Evolutionary conservation across 1,140 invertebrate genomes (phyloP), one percentile per base, ranked within the genome.

Genomic region (Asobara japonica): DNA sequence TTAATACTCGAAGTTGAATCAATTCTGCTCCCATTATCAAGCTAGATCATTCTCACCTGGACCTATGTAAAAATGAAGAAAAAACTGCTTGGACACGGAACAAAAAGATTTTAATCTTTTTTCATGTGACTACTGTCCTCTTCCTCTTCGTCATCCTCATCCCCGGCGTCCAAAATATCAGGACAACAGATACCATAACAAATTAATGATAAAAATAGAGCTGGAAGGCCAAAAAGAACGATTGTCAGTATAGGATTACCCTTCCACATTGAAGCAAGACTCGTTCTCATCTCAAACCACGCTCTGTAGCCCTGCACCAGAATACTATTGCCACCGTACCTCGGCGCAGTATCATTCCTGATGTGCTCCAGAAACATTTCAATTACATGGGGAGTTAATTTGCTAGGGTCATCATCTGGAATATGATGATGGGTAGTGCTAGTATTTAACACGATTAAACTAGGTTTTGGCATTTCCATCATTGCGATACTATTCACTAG

Each of bases 121-220:
- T 87, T 87, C 75, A 86, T 85, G 56, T 87, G 85, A 71, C 78
- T 84, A 20, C 66, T 69, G 20, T 66, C 74, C 69, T 30, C 84
- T 78, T 89, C 90, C 75, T 94, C 94, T 51, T 96, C 95, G 18
- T 97, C 95, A 75, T 94, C 94, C 48, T 96, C 95, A 18, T 97
- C 95, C 74, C 94, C 92, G n/a, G 95, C 95, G 83, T 97, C 96
- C 76, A 97, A 89, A 79, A 98, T 96, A 87, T 98, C 96, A 22
- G 95, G 92, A 86, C 96, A 98, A 84, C 95, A 98, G 74, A 96
- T 94, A 1, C 96, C 96, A 82, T 98, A 98, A 80, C 94, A 93
- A 79, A 98, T 98, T 0, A 98, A 91, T n/a, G 93, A 93, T 7
- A 98, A 89, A 83, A 98, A 98, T 13, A 95, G 94, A 31, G 95